Evolutionary conservation across 2,113 vertebrate genomes (phyloP).

Genomic region (Cryptoleucopteryx plumbea): DNA sequence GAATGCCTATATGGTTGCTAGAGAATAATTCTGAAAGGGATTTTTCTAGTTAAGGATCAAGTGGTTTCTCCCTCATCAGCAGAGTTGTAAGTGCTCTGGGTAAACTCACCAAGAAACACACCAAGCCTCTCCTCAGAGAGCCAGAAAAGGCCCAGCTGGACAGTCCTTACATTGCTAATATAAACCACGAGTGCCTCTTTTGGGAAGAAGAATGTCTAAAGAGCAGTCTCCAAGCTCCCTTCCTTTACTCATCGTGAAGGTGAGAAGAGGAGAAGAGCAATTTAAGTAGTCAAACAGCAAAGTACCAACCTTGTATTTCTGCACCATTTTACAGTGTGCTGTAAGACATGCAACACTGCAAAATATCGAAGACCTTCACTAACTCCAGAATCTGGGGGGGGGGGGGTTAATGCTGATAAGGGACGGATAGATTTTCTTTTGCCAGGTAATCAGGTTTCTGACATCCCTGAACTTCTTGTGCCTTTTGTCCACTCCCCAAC

Average conservation of each 20-base stretch:
- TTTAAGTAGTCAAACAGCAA: not conserved
- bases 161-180: not conserved
- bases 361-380: not conserved
- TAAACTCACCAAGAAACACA: not conserved
- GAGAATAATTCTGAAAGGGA: not conserved
- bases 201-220: not conserved
- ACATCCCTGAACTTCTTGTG: not conserved
- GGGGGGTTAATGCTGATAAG: not conserved
- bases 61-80: not conserved
- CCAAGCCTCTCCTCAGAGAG: not conserved
- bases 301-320: not conserved
- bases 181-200: not conserved
- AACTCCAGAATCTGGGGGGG: not conserved
- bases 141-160: not conserved
- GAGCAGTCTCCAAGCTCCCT: not conserved
- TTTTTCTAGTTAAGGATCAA: not conserved
- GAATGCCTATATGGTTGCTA: not conserved
- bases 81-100: not conserved
- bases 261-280: not conserved
- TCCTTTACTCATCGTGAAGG: not conserved
- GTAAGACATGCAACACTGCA: fast-evolving
- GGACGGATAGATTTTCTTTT: not conserved
- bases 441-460: not conserved
- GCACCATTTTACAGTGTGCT: not conserved
- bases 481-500: not conserved